Evolutionary conservation across 2,888 invertebrate genomes (phyloP).

Genomic region (Apodemia zela): DNA sequence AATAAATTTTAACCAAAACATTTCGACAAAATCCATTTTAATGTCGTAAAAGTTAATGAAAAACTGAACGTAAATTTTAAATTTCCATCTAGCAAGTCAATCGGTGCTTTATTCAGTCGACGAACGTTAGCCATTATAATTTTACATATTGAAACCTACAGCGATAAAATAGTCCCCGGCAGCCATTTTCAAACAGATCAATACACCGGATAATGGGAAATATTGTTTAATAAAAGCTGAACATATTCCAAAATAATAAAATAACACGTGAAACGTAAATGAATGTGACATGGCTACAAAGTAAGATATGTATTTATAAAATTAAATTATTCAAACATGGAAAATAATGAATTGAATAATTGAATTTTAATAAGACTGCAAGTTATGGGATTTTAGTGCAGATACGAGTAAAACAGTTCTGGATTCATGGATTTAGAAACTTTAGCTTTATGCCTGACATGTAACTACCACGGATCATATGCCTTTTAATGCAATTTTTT

Average conservation of each 20-base stretch:
- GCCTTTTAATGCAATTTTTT: too few species aligned
- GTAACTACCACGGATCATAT: too few species aligned
- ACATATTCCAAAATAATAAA: background rate
- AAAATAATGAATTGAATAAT: too few species aligned
- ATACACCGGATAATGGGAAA: slow-evolving; percentile 6
- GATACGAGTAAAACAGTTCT: too few species aligned
- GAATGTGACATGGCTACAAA: background rate
- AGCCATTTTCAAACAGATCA: slow-evolving; percentile 13
- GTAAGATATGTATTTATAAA: background rate
- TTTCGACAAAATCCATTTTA: background rate
- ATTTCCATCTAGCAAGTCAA: slow-evolving; percentile 13
- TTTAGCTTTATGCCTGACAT: too few species aligned
- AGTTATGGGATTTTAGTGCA: too few species aligned
- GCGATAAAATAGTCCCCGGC: slow-evolving; percentile 1
- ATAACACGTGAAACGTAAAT: background rate
- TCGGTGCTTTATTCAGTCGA: background rate
- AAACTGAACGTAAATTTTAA: slow-evolving; percentile 2
- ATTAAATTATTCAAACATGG: too few species aligned
- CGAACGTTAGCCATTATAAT: slow-evolving; percentile 7
- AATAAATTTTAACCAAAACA: too few species aligned
- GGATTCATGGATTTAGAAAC: too few species aligned
- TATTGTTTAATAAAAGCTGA: background rate
- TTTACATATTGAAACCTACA: slow-evolving; percentile 9
- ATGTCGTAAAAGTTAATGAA: background rate
- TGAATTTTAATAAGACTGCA: too few species aligned